Evolutionary conservation across 2,797 vertebrate species (phyloP).

Genomic region (Ctenopoma multispine): DNA sequence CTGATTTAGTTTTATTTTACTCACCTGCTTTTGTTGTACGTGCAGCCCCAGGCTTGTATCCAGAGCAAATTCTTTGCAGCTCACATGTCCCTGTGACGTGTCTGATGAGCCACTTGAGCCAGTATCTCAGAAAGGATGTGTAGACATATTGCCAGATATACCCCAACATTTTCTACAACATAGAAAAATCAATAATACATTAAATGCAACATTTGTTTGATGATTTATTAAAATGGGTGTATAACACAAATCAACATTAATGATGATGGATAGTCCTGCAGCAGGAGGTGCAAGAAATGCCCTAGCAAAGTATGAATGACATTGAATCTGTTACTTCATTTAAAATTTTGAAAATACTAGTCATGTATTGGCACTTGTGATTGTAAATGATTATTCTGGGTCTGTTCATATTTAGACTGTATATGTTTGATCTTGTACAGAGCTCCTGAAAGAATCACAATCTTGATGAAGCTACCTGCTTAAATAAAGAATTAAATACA

Average conservation of each 20-base stretch:
- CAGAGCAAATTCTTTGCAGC: conserved; percentile 90
- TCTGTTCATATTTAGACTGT: too few species aligned
- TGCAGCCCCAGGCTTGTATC: conserved; percentile 81
- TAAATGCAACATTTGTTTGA: too few species aligned
- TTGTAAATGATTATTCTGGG: too few species aligned
- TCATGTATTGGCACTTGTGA: too few species aligned
- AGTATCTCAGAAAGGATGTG: conserved; percentile 89
- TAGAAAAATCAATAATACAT: too few species aligned
- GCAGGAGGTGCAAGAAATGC: background rate
- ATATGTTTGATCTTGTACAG: too few species aligned
- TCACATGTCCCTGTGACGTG: conserved; percentile 91
- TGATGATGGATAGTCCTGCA: background rate
- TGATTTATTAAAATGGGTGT: background rate
- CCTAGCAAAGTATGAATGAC: background rate
- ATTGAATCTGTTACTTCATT: too few species aligned
- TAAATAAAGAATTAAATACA: too few species aligned
- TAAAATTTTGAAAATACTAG: too few species aligned
- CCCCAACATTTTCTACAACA: conserved; percentile 90
- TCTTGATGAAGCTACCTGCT: too few species aligned
- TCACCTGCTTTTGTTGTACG: conserved; percentile 90
- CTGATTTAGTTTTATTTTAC: background rate
- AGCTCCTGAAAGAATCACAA: too few species aligned
- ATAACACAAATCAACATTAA: background rate
- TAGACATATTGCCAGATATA: conserved; percentile 91
- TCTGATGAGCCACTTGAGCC: conserved; percentile 94